Evolutionary conservation across 2,797 vertebrate genomes (phyloP), one percentile per base, ranked within the genome.

Genomic region (Mallotus villosus): DNA sequence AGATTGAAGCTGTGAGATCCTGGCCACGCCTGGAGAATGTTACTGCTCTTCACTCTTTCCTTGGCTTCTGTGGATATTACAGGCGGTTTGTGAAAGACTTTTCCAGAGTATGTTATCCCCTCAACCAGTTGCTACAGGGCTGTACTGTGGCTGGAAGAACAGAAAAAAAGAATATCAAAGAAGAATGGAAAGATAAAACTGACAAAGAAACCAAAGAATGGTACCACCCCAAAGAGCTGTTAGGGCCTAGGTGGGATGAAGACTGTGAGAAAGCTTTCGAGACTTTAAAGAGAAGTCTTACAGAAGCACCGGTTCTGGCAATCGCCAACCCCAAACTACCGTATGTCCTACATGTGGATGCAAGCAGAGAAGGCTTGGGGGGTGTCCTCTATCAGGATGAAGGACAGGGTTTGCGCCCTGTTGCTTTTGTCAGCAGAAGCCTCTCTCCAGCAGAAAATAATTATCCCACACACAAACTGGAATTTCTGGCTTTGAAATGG

Each of bases 261-360:
- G 27, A 63, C 19, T 74, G 72, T 16, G 72, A 74, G 32, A n/a
- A 1, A 22, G 72, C 68, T 5, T 78, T 78, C 27, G 2, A 68
- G 24, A n/a, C n/a, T n/a, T n/a, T n/a, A n/a, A 63, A 67, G 49
- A 16, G 32, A 4, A 5, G 49, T 21, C 62, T 73, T 2, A 70
- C 67, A 16, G 5, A 65, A 17, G 60, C 75, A 4, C 66, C 71
- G 1, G 66, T 77, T 5, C 12, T 77, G 1, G 71, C 53, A 0
- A 69, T 78, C 21, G 72, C 76, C 2, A 34, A 78, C 17, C 63
- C 76, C 3, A n/a, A 70, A 6, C 21, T 41, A 1, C 76, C 76
- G 0, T 67, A 74, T 46, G 65, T 63, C 0, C 5, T 71, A 1
- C 63, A 77, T 55, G 63, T 60, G 0, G 62, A 74, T 22, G 68